A percentile compares a stretch with the other conserved stretches of the same genome.
Conservation (phyloP, 2,888 invertebrate species). For the Drosophila neotestacea region DNA sequence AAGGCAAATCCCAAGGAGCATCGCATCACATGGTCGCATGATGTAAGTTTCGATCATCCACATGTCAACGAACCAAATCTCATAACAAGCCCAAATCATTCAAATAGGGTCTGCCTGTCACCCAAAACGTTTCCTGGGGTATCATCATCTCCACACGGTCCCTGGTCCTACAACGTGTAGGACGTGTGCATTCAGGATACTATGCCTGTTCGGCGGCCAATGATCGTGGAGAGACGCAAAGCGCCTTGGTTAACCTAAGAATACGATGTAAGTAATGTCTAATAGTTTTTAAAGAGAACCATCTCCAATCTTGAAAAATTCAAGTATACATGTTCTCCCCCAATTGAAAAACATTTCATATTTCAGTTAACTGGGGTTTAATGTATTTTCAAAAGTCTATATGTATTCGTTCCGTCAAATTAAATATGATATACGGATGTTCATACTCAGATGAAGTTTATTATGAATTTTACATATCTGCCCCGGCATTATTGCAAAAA, state of each 20-base stretch:
- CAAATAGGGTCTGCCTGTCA: conserved; percentile 90
- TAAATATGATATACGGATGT: not conserved
- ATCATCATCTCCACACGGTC: conserved; percentile 95
- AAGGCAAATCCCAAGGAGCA: conserved; percentile 91
- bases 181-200: conserved; percentile 92
- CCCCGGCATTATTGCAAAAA: not conserved
- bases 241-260: conserved; percentile 90
- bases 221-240: conserved; percentile 92
- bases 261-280: conserved; percentile 91
- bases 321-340: not conserved
- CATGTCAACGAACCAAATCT: conserved; percentile 4
- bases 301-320: too few relatives aligned
- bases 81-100: conserved; percentile 9
- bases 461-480: not conserved
- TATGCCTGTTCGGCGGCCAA: conserved; percentile 94
- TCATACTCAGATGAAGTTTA: not conserved
- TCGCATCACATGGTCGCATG: conserved; percentile 91
- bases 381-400: not conserved
- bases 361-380: not conserved
- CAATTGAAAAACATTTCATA: not conserved
- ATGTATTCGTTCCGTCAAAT: not conserved
- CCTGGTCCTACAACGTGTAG: conserved; percentile 93
- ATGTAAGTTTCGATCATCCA: conserved; percentile 86
- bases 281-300: not conserved
- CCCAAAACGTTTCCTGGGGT: conserved; percentile 93